A percentile compares a stretch with the other conserved stretches of the same genome.
Conservation (phyloP, 2,797 vertebrate species). For the Otolemur crassicaudatus region DNA sequence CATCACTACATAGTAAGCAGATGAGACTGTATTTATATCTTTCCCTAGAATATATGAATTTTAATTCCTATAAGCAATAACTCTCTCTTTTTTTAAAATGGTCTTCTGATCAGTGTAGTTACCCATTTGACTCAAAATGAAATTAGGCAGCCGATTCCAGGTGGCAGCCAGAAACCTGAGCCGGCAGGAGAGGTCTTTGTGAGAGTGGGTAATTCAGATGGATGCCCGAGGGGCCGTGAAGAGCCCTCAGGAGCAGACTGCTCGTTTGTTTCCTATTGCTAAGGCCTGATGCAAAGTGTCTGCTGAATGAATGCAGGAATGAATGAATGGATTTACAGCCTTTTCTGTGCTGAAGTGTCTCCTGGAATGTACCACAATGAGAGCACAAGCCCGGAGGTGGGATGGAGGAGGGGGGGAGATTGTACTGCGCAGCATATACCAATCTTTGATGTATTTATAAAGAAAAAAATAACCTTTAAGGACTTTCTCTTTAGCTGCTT, state of each 20-base stretch:
- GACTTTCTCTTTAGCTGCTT: not conserved
- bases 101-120: not conserved
- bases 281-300: not conserved
- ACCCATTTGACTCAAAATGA: conserved; percentile 10
- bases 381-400: not conserved
- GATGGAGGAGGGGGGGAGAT: accelerated
- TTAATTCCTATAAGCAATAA: conserved; percentile 12
- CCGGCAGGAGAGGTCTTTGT: conserved; percentile 41
- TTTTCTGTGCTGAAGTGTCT: not conserved
- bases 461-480: not conserved
- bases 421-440: not conserved
- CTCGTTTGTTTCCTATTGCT: not conserved
- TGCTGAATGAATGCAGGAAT: not conserved
- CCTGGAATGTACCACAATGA: not conserved
- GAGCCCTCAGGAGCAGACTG: not conserved
- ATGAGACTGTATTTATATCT: not conserved
- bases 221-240: not conserved
- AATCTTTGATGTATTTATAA: not conserved
- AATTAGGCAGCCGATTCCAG: not conserved
- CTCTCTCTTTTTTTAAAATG: not conserved
- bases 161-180: conserved; percentile 38
- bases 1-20: not conserved
- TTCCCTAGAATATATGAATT: not conserved
- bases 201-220: conserved; percentile 19
- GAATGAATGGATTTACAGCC: not conserved